Base-by-base conservation (phyloP, 2,888 invertebrate species). In the Drosophila acutilabella region DNA sequence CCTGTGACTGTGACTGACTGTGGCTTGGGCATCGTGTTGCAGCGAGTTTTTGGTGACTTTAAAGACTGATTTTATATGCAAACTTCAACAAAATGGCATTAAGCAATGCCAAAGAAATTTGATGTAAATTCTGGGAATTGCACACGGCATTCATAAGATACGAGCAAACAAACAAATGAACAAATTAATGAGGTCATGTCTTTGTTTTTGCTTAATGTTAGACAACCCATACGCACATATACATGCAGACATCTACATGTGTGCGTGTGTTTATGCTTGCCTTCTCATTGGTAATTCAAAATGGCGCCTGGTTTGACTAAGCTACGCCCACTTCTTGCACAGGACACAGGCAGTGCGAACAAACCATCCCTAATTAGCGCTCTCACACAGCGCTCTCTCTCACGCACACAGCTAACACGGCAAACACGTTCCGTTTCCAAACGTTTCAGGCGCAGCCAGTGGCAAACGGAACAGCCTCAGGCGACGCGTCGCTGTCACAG, bases 341-440 rank as follows among this genome's bases (percentile, higher is more conserved):
- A 76, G 83, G 75, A 76, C 51, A 41, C 36, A 71, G 68, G 44
- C 75, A 74, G 78, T 82, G 78, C 89, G 73, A 72, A 73, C 69
- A 68, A 87, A 67, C 85, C 58, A 89, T 88, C 90, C 90, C 71
- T 81, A 75, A 82, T 75, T 80, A 80, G 75, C 64, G 30, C 11
- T 51, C 75, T 78, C 69, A 65, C 64, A 44, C 47, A 44, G 51
- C 56, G n/a, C n/a, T 7, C 53, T 7, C 50, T 11, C 44, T 38
- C 41, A 33, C 42, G 45, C 26, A 42, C 10, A 26, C 26, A 47
- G 48, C 44, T 7, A 60, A 26, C 59, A 30, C 50, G 3, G 0
- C 18, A 44, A 64, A 51, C 36, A 45, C 53, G 58, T 74, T 62
- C 1, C 74, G 45, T 11, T 74, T 42, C 59, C 71, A 80, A 68